Base-by-base conservation (phyloP, 1,140 invertebrate genomes). In the Steinernema khuongi region DNA sequence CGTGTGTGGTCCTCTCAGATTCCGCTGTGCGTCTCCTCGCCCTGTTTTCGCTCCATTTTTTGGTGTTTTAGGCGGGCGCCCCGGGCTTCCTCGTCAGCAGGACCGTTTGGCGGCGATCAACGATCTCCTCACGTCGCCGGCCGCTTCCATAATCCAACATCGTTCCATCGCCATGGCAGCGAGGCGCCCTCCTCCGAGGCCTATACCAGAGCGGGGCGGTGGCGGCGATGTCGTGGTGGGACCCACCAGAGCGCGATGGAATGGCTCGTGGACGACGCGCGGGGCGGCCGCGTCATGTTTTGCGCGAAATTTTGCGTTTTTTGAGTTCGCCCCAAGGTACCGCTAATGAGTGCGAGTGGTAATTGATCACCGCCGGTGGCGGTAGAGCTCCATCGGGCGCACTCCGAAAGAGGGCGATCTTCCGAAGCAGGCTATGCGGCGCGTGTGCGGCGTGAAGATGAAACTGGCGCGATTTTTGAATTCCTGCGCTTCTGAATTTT, bases 401-500 rank as follows among this genome's bases (percentile, higher is more conserved):
- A 41, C 7, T 11, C 36, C 36, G 36, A 41, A n/a, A 11, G 7
- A 11, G 36, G 36, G 7, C n/a, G 7, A n/a, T 7, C n/a, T 41
- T 41, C 7, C 7, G 36, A 41, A 41, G 36, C 36, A n/a, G 36
- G 36, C 36, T 22, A 60, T 22, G 50, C 50, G 50, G 7, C 50
- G 50, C 50, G 50, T 60, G 50, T 22, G 4, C 50, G 36, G 7
- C 7, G 36, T 7, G 36, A n/a, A 41, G 36, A 41, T 7, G 36
- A 41, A 60, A 60, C 50, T 60, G 50, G 50, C 50, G 50, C 50
- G 50, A 60, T 60, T 60, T 60, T 60, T 60, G 22, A 60, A 60
- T 60, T 41, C 36, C n/a, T 41, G 36, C 7, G 36, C 7, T 41
- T 41, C 36, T 41, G 36, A n/a, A 41, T 41, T 41, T n/a, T 41